Conservation (phyloP, 1,140 invertebrate genomes). For the Gryllus bimaculatus region DNA sequence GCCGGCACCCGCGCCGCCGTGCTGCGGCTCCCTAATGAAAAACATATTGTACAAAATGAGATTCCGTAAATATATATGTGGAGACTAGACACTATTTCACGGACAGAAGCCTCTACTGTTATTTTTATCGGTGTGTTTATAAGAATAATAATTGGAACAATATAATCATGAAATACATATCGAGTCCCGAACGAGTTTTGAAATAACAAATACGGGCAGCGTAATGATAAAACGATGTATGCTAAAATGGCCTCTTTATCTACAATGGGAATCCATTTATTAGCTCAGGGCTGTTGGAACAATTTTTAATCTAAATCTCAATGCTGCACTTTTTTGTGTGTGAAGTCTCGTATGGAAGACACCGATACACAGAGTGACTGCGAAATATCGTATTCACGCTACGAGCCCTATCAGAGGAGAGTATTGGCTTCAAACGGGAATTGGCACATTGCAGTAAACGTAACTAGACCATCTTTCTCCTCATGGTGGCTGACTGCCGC, state of each 20-base stretch:
- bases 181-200: not conserved
- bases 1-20: not conserved
- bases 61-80: not conserved
- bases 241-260: conserved; percentile 4
- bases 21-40: conserved; percentile 4
- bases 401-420: not conserved
- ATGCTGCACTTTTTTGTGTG: not conserved
- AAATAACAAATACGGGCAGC: not conserved
- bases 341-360: not conserved
- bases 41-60: conserved; percentile 1
- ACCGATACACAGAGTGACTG: not conserved
- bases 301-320: conserved; percentile 6
- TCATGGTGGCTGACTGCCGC: not conserved
- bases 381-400: not conserved
- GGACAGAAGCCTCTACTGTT: not conserved
- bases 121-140: not conserved
- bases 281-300: not conserved
- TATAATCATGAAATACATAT: conserved; percentile 6
- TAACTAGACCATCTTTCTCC: not conserved
- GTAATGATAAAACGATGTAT: conserved; percentile 1
- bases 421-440: not conserved
- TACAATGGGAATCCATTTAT: conserved; percentile 5
- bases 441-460: not conserved
- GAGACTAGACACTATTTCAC: not conserved
- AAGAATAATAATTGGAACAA: conserved; percentile 6